Conservation (phyloP, 2,113 vertebrate genomes). For the Tylochromis polylepis region DNA sequence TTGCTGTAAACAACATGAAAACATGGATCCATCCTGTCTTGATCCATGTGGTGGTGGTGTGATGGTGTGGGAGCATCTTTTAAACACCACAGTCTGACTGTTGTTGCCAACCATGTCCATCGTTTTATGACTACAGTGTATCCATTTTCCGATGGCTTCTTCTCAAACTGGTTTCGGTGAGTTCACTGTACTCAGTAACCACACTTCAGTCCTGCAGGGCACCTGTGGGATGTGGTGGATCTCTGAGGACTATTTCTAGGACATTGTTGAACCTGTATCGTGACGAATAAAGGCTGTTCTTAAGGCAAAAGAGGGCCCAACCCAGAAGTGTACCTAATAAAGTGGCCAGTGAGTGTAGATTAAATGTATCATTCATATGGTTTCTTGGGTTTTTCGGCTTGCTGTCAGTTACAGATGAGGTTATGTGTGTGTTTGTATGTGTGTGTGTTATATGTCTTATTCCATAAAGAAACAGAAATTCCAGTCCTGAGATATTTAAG, state of each 20-base stretch:
- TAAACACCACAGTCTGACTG: background rate
- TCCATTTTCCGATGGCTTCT: background rate
- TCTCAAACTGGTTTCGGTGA: background rate
- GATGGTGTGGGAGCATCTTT: background rate
- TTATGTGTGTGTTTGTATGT: background rate
- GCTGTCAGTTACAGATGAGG: background rate
- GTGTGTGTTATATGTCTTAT: background rate
- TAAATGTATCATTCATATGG: background rate
- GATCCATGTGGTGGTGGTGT: background rate
- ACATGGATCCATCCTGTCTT: background rate
- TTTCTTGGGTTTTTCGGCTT: background rate
- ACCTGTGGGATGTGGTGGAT: background rate
- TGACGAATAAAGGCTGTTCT: background rate
- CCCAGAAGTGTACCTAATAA: background rate
- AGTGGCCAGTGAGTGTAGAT: background rate
- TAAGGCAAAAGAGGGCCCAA: background rate
- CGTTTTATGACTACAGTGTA: background rate
- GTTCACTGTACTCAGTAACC: background rate
- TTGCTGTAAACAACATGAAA: background rate
- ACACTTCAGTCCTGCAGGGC: background rate
- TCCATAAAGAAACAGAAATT: background rate
- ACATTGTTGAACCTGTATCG: background rate
- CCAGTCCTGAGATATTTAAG: conserved; percentile 12
- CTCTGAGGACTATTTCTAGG: background rate
- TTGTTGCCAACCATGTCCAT: background rate